Percentiles rank a stretch among this genome's conserved stretches.
phyloP scores from a whole-genome alignment of 2,113 vertebrate species.

The Muntiacus reevesi region DNA sequence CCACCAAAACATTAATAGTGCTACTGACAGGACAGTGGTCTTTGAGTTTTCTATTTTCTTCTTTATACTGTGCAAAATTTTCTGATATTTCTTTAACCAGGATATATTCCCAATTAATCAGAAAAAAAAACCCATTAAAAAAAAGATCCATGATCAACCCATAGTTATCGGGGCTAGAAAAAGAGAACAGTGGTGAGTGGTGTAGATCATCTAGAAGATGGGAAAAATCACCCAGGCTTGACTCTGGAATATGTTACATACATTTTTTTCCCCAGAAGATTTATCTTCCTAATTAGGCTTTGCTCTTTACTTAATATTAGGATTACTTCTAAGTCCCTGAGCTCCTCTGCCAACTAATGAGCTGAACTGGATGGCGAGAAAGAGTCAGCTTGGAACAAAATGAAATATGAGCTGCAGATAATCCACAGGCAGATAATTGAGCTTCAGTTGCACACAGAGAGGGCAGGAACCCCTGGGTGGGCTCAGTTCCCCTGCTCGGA shows the following conservation, averaged over 20 bases:
- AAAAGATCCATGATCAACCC: background rate
- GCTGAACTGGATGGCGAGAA: slow-evolving; percentile 10
- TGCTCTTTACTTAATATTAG: slow-evolving; percentile 64
- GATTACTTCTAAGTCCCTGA: slow-evolving; percentile 60
- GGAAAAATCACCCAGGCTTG: background rate
- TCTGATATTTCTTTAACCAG: background rate
- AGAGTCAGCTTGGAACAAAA: background rate
- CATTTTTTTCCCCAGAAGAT: slow-evolving; percentile 28
- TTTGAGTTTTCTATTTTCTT: background rate
- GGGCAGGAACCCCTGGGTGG: background rate
- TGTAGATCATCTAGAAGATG: background rate
- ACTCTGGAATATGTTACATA: slow-evolving; percentile 32
- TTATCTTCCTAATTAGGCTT: slow-evolving; percentile 63
- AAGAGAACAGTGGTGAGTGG: background rate
- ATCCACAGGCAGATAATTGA: background rate
- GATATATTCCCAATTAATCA: background rate
- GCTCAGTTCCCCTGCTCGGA: background rate
- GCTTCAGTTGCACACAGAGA: no score
- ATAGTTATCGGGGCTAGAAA: background rate
- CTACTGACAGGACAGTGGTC: background rate
- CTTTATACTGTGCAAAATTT: background rate
- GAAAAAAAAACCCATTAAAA: background rate
- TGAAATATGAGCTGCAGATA: background rate
- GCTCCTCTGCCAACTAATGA: slow-evolving; percentile 47
- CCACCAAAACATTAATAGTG: background rate